Base-by-base conservation (phyloP, 64 coral and sea anemone species). In the Catalaphyllia jardinei region DNA sequence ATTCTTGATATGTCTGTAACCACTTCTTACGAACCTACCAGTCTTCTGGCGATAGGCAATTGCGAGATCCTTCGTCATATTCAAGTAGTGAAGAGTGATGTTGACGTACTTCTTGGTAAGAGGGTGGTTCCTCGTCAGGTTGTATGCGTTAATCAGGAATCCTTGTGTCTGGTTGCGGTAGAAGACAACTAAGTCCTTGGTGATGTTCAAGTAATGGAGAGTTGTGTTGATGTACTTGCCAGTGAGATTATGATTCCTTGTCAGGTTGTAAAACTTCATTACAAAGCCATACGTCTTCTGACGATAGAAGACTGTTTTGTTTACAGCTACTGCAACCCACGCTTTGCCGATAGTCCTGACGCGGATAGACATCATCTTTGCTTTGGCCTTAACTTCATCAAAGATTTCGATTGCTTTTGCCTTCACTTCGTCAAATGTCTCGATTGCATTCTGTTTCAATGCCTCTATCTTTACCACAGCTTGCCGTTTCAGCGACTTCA, bases 1-100 rank as follows among this genome's bases (percentile, higher is more conserved):
- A n/a, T 87, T 91, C 83, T 61, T 96, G 67, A 82, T 90, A 38
- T 79, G 51, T 24, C 55, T 93, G 71, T 91, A 96, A 42, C 42
- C 42, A 46, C 42, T 46, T 46, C 42, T 46, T 46, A 82, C 19
- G 49, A 94, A 20, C 63, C 39, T 85, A 25, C n/a, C 4, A 4
- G 39, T 71, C 63, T 51, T 85, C 31, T 85, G 63, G 22, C 46
- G 33, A 25, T 85, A 82, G 28, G 83, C 46, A 29, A 71, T 38
- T 15, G 86, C 27, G 50, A 93, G 71, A 5, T 83, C 57, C 17
- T 52, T 87, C 16, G 95, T 90, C 17, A 91, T 83, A 71, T 90
- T 91, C 76, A 88, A 83, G 60, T 87, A 91, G 39, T 93, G 95
- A 24, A 78, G 15, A 59, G 91, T 96, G 22, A n/a, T 52, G 75